Evolutionary conservation across 2,113 vertebrate species (phyloP).

Genomic region (Choloepus hoffmanni): DNA sequence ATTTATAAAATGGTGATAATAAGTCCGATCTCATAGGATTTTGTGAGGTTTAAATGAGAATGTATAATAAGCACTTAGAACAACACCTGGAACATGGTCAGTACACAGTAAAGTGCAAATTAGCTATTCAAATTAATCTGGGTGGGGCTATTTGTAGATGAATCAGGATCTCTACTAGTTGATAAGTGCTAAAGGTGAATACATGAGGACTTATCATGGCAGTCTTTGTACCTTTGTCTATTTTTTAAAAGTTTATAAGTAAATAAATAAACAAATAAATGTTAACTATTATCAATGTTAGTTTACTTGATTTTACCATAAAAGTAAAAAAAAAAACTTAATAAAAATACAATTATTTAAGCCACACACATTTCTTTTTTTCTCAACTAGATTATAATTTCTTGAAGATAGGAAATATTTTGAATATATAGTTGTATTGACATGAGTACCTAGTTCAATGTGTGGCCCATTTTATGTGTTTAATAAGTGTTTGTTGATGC

Average conservation of each 20-base stretch:
- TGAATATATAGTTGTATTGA: neutral
- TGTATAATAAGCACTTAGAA: neutral
- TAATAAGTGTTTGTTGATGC: neutral
- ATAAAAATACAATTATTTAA: neutral
- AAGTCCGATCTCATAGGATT: neutral
- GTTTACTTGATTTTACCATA: neutral
- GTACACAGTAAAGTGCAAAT: neutral
- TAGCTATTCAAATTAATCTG: neutral
- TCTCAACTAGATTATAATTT: neutral
- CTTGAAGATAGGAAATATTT: neutral
- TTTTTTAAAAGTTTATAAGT: neutral
- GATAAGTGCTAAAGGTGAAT: neutral
- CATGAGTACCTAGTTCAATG: neutral
- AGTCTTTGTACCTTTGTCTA: neutral
- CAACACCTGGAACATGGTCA: neutral
- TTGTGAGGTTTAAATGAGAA: neutral
- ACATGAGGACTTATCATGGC: neutral
- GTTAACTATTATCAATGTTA: neutral
- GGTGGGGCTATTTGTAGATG: neutral
- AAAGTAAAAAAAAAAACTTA: neutral
- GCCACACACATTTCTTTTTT: neutral
- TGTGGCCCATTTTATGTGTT: neutral
- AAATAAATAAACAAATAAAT: neutral
- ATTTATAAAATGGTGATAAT: neutral
- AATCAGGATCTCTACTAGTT: neutral